These are phyloP conservation scores for Andrena dorsata DNA, from an alignment of 2,888 invertebrate genomes.

Conservation along the genomic window DNA sequence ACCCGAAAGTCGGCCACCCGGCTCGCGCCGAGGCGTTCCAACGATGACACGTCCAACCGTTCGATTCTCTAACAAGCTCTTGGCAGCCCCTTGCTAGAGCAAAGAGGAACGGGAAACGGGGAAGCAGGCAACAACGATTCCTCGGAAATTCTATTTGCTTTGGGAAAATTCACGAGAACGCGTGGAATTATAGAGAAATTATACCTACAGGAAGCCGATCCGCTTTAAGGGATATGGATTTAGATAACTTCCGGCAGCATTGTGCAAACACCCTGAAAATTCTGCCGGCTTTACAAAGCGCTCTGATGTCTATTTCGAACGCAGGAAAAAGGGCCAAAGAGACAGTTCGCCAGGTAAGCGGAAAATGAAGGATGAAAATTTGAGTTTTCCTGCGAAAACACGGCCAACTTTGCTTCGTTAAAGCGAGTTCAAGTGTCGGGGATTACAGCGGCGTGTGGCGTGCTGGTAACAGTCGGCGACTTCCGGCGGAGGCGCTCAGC, in stretches of 20 bases:
- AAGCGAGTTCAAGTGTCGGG: slow-evolving; percentile 28
- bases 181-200: slow-evolving; percentile 11
- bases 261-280: slow-evolving; percentile 52
- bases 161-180: neutral
- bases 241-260: slow-evolving; percentile 54
- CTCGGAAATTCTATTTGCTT: slow-evolving; percentile 3
- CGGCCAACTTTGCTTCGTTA: slow-evolving; percentile 31
- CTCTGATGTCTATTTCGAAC: neutral
- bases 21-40: slow-evolving; percentile 27
- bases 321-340: neutral
- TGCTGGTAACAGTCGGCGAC: slow-evolving; percentile 75
- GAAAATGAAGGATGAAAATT: neutral
- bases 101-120: neutral
- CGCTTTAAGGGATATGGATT: slow-evolving; percentile 45
- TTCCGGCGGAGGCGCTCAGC: slow-evolving; percentile 77
- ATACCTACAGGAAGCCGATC: neutral
- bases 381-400: slow-evolving; percentile 7
- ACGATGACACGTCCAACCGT: slow-evolving; percentile 60
- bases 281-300: neutral
- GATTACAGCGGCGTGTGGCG: slow-evolving; percentile 68
- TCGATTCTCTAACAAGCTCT: slow-evolving; percentile 52
- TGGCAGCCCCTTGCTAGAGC: neutral
- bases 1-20: slow-evolving; percentile 57
- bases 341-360: neutral
- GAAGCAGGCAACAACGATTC: neutral